phyloP scores from a whole-genome alignment of 2,797 vertebrate genomes.

The Schizopygopsis pylzovi region DNA sequence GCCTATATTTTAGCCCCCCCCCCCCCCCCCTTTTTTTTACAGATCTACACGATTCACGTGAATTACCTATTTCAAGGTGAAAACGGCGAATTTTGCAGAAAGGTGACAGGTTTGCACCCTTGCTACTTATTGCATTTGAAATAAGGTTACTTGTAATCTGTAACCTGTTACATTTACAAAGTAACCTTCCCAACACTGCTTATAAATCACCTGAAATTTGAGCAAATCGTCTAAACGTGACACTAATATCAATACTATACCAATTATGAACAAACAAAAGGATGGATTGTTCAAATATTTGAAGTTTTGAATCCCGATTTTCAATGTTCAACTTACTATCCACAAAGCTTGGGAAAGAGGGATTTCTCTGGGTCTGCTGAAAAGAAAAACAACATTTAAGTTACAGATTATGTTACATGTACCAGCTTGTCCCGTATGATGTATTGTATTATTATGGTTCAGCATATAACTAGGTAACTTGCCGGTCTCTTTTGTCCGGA shows the following conservation, averaged over 20 bases:
- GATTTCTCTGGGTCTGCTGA: conserved; percentile 88
- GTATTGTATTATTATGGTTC: background rate
- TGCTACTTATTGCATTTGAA: background rate
- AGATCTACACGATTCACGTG: too few relatives aligned
- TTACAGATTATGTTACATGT: conserved; percentile 56
- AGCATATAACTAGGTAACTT: conserved; percentile 33
- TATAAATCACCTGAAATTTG: background rate
- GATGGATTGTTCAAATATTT: background rate
- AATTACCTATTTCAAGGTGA: too few relatives aligned
- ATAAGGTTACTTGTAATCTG: background rate
- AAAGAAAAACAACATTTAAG: conserved; percentile 53
- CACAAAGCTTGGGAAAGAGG: conserved; percentile 96
- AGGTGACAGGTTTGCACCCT: too few relatives aligned
- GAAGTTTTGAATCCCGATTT: background rate
- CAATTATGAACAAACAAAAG: background rate
- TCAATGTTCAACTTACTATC: conserved; percentile 85
- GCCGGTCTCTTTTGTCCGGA: conserved; percentile 28
- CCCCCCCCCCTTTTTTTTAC: too few relatives aligned
- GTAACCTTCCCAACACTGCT: background rate
- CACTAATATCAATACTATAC: background rate
- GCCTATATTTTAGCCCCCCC: too few relatives aligned
- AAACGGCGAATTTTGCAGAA: too few relatives aligned
- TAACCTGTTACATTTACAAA: background rate
- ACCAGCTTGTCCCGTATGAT: background rate
- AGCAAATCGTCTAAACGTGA: background rate